Base-by-base conservation (phyloP, 1,140 invertebrate genomes). In the Drosophila mayri region DNA sequence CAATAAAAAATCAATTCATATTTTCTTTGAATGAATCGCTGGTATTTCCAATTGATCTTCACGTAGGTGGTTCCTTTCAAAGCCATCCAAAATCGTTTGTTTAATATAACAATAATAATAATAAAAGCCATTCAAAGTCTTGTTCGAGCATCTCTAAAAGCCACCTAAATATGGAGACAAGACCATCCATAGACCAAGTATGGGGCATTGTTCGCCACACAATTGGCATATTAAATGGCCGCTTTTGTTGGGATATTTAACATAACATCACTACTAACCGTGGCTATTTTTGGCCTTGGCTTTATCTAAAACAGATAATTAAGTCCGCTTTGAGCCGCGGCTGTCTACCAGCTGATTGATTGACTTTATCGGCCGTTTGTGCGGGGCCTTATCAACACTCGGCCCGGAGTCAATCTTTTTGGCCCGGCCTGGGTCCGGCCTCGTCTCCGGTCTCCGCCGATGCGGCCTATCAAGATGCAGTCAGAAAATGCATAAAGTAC, bases 291-390 rank as follows among this genome's bases (percentile, higher is more conserved):
- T 74, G 84, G 84, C 62, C 76, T 62, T 30, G 37, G 73, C 61
- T 41, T 72, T 68, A 74, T 76, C 63, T 60, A 76, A 66, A 77
- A 59, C 74, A 87, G 76, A 88, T 88, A 86, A 86, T 86, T 86
- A 86, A 86, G 83, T 86, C 83, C 81, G 70, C 60, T 79, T 70
- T 77, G 65, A 88, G 80, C 68, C 78, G 81, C 74, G 63, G 77
- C 76, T 78, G 84, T 86, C 84, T 83, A 49, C 49, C 73, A 79
- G 72, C 76, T 83, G 83, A 86, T 86, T 86, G 83, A 86, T 86
- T 86, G 83, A 86, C 83, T 86, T 86, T 86, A 86, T 86, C 83
- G 74, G 47, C 41, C 58, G 71, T 32, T 70, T 38, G 73, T 55
- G 80, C 65, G 46, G 67, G 57, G 54, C 30, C 79, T 86, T 86